Conservation (phyloP, 2,113 vertebrate genomes). For the Xerus inauris region DNA sequence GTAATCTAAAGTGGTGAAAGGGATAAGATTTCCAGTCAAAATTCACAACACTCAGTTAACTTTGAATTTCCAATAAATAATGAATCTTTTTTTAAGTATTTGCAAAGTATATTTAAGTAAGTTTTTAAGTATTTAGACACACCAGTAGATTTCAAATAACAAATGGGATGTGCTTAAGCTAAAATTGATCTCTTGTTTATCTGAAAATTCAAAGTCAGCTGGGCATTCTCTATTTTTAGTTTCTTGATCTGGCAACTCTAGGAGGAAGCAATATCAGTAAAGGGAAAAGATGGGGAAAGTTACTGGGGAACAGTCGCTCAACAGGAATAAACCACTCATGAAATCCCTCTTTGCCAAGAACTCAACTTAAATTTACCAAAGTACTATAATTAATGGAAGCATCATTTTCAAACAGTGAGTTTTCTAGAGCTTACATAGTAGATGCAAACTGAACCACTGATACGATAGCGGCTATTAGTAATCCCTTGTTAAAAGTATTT, state of each 20-base stretch:
- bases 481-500: not conserved
- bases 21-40: not conserved
- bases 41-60: not conserved
- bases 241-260: not conserved
- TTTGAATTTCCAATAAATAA: constrained; percentile 25
- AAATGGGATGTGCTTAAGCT: not conserved
- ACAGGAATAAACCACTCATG: not conserved
- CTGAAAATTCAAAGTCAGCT: constrained; percentile 39
- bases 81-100: not conserved
- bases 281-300: not conserved
- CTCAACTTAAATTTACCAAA: not conserved
- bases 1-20: not conserved
- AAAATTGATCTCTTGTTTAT: not conserved
- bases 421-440: not conserved
- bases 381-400: not conserved
- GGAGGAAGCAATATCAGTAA: not conserved
- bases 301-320: not conserved
- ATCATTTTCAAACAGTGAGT: constrained; percentile 12
- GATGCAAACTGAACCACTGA: not conserved
- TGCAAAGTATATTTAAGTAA: not conserved
- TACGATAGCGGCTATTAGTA: not conserved
- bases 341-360: not conserved
- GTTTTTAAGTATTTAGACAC: not conserved
- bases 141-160: not conserved
- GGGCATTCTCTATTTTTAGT: not conserved